These are phyloP conservation scores for Lasius platythorax DNA, from an alignment of 2,888 invertebrate species.

Conservation along the genomic window DNA sequence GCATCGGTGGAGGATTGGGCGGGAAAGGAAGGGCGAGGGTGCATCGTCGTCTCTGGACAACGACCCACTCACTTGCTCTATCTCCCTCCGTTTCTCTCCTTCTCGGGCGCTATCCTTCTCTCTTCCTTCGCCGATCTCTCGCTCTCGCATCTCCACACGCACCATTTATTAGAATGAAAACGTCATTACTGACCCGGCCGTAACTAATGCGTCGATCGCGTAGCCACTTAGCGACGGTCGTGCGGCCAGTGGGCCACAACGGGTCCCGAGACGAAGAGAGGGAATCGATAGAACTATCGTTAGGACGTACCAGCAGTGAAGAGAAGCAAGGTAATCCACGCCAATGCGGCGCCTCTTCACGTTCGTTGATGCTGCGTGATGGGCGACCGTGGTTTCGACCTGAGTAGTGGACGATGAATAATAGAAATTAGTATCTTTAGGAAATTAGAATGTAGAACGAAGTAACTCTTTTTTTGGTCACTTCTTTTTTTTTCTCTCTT, in stretches of 20 bases:
- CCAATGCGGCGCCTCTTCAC: constrained; percentile 66
- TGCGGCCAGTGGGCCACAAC: neutral
- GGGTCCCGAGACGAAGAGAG: neutral
- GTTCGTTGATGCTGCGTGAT: constrained; percentile 43
- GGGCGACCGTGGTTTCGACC: constrained; percentile 50
- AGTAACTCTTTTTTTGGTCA: neutral
- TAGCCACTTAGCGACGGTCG: constrained; percentile 72
- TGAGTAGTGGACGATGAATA: neutral
- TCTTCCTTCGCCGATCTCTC: neutral
- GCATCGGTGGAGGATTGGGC: constrained; percentile 18
- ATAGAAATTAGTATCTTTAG: neutral
- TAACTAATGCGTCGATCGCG: constrained; percentile 73
- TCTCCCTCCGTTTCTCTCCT: constrained; percentile 37
- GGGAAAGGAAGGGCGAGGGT: constrained; percentile 45
- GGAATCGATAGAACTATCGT: constrained; percentile 24
- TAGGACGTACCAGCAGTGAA: neutral
- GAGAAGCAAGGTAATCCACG: constrained; percentile 44
- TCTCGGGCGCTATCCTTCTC: neutral
- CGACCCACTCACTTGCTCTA: constrained; percentile 66
- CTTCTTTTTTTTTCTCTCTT: neutral
- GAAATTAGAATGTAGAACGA: neutral
- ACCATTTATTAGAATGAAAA: constrained; percentile 76
- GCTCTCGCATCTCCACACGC: constrained; percentile 52
- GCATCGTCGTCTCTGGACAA: constrained; percentile 51
- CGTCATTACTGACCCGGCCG: constrained; percentile 71